Base-by-base conservation (phyloP, 2,888 invertebrate genomes). In the Xestia c-nigrum region DNA sequence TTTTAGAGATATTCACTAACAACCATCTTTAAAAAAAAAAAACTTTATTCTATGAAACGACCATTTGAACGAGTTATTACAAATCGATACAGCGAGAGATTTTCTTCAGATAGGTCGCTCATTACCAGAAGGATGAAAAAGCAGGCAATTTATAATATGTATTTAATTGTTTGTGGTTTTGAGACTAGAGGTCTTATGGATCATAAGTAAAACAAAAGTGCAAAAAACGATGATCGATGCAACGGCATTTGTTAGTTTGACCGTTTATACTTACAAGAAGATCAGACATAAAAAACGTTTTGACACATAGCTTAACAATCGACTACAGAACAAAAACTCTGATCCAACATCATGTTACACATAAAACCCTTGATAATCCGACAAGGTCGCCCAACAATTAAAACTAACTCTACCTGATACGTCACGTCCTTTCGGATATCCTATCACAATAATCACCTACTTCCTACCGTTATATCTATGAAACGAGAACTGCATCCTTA, bases 341-440 rank as follows among this genome's bases (percentile, higher is more conserved):
- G 5, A 67, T 64, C 12, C 19, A 64, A 67, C n/a, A 57, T 80
- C 63, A 61, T 40, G 64, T 65, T 72, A 73, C 67, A 64, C 46
- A 67, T 47, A 72, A 77, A 77, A 74, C 61, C 71, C 43, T 77
- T 50, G 67, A 50, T 66, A 80, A 84, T 40, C 55, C 66, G 65
- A 78, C 86, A 73, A 87, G 86, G 86, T 85, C 80, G 79, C 43
- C 31, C 43, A 81, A 86, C 76, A 87, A 83, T 87, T 87, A 80
- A 81, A 81, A 78, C 24, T 47, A 66, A 87, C 84, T 87, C 90
- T 94, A 96, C 94, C 94, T 95, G 94, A 92, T 91, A 88, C 76
- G 79, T 91, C 90, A 90, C 93, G 94, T 95, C 95, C 95, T 93
- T 91, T 93, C 93, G 95, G 94, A 95, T 92, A 93, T 94, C 93